Percentiles rank a stretch among this genome's conserved stretches.
These are phyloP conservation scores for Gymnothorax reevesii DNA, from an alignment of 2,797 vertebrate genomes.

Conservation along the genomic window DNA sequence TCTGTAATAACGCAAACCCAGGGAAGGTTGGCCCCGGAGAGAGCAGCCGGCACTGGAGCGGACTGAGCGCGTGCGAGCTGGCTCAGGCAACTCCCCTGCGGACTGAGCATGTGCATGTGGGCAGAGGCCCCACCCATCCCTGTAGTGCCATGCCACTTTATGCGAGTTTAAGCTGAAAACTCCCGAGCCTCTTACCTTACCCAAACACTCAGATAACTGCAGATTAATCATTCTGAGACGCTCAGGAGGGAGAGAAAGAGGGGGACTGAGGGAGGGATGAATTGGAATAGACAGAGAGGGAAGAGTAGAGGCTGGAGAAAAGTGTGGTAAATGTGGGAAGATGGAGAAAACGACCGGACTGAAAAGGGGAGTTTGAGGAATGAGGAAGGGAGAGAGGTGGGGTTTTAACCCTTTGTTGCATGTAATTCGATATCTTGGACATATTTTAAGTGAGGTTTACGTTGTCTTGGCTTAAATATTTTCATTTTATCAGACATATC, in stretches of 20 bases:
- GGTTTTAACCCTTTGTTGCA: no score
- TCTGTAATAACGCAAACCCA: slow-evolving; percentile 65
- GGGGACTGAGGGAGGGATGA: neutral
- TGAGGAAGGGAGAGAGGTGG: neutral
- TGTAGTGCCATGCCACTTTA: slow-evolving; percentile 45
- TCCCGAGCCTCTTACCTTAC: neutral
- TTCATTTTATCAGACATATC: no score
- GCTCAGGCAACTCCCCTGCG: no score
- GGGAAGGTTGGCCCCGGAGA: slow-evolving; percentile 47
- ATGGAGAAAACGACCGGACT: neutral
- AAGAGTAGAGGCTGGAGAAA: neutral
- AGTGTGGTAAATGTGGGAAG: neutral
- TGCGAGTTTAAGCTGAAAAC: neutral
- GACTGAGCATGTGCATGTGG: neutral
- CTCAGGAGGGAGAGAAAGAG: neutral
- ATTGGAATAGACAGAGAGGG: neutral
- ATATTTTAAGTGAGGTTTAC: no score
- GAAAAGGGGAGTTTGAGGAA: neutral
- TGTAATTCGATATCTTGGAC: no score
- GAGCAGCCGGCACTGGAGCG: slow-evolving; percentile 54
- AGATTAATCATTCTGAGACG: slow-evolving; percentile 46
- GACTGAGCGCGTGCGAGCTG: slow-evolving; percentile 27
- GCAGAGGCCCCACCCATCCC: slow-evolving; percentile 51
- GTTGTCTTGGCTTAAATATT: no score
- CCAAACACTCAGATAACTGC: slow-evolving; percentile 44